A percentile compares a stretch with the other conserved stretches of the same genome.
These are phyloP conservation scores for Drosophila carrolli DNA, from an alignment of 1,140 invertebrate genomes.

Conservation along the genomic window DNA sequence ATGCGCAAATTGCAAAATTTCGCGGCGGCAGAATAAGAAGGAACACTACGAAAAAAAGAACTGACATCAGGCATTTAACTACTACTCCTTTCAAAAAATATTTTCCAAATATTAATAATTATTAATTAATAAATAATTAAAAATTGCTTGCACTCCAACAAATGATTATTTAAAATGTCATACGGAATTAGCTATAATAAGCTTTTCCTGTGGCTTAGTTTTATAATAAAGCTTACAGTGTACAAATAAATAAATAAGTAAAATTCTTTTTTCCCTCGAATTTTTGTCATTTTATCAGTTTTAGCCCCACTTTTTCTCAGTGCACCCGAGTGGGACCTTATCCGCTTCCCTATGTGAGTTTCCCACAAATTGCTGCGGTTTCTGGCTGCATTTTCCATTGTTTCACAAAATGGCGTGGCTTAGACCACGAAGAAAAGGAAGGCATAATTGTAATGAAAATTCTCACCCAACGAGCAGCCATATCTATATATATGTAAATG, in stretches of 20 bases:
- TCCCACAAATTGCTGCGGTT: slow-evolving; percentile 76
- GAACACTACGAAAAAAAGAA: background rate
- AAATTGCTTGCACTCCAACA: too few relatives aligned
- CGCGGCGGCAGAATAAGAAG: slow-evolving; percentile 38
- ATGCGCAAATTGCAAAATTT: slow-evolving; percentile 81
- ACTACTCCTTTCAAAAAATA: too few relatives aligned
- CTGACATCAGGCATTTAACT: too few relatives aligned
- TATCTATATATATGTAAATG: slow-evolving; percentile 7
- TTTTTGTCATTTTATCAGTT: too few relatives aligned
- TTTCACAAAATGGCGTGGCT: slow-evolving; percentile 73
- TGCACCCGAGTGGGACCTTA: background rate
- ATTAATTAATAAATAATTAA: too few relatives aligned
- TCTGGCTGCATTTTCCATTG: slow-evolving; percentile 75
- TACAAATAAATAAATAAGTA: too few relatives aligned
- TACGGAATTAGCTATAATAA: too few relatives aligned
- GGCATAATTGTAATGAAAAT: slow-evolving; percentile 79
- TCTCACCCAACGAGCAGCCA: slow-evolving; percentile 47
- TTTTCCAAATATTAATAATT: too few relatives aligned
- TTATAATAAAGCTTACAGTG: too few relatives aligned
- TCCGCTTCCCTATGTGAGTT: background rate
- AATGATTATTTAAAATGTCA: too few relatives aligned
- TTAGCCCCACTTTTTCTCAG: background rate
- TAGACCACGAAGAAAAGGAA: slow-evolving; percentile 25
- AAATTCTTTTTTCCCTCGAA: too few relatives aligned
- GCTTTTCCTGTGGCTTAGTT: too few relatives aligned